A percentile compares a stretch with the other conserved stretches of the same genome.
These are phyloP conservation scores for Psilopsiagon aymara DNA, from an alignment of 2,113 vertebrate genomes.

Conservation along the genomic window DNA sequence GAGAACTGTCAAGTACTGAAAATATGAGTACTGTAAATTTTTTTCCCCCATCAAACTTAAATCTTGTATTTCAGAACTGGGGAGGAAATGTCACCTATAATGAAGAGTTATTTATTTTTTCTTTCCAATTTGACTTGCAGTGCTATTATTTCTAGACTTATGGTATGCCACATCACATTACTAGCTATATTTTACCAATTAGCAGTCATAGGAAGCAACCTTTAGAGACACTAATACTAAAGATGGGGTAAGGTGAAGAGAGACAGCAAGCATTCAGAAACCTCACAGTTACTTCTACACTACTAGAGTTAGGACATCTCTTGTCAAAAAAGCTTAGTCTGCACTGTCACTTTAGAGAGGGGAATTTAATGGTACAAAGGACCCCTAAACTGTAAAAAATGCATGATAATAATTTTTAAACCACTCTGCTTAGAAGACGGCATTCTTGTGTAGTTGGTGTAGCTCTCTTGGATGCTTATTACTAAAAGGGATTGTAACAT, in stretches of 20 bases:
- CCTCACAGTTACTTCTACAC: rapidly evolving
- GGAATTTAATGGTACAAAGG: not conserved
- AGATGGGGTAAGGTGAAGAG: not conserved
- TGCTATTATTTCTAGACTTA: not conserved
- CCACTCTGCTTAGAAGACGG: not conserved
- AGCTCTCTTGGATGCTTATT: not conserved
- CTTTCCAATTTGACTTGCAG: not conserved
- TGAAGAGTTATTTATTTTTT: not conserved
- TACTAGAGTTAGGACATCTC: not conserved
- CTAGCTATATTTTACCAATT: not conserved
- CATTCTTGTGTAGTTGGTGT: not conserved
- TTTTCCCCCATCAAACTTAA: not conserved
- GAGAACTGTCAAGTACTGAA: not conserved
- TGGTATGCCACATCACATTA: not conserved
- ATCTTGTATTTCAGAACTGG: not conserved
- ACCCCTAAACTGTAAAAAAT: not conserved
- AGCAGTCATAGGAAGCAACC: not conserved
- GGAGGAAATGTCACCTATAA: not conserved
- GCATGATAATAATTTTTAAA: rapidly evolving
- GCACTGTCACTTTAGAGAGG: not conserved
- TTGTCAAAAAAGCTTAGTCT: not conserved
- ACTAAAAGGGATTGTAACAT: not conserved
- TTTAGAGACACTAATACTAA: not conserved
- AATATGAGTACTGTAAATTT: not conserved
- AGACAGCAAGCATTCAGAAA: not conserved